These are phyloP conservation scores for Drosophila eohydei DNA, from an alignment of 2,888 invertebrate species.

Conservation along the genomic window DNA sequence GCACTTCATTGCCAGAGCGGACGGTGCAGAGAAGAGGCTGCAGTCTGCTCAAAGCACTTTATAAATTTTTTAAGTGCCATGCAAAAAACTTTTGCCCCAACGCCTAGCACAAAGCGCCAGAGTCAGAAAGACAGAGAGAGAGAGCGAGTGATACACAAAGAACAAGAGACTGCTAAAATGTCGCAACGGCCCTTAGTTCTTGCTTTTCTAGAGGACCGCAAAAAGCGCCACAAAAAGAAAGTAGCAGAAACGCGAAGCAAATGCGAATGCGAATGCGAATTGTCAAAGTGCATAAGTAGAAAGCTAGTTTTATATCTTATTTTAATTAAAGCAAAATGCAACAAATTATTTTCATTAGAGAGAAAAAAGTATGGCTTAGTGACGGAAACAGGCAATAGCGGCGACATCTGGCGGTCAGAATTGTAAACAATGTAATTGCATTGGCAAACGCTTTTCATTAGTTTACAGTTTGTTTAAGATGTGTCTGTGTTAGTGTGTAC, in stretches of 20 bases:
- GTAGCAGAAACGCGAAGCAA: constrained; percentile 17
- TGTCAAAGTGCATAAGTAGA: constrained; percentile 31
- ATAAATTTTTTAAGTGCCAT: constrained; percentile 74
- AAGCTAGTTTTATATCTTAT: constrained; percentile 12
- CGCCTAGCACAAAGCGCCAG: constrained; percentile 33
- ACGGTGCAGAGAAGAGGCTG: not conserved
- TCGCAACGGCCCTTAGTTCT: constrained; percentile 40
- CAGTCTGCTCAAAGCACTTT: constrained; percentile 74
- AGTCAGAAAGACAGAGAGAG: not conserved
- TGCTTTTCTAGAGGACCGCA: constrained; percentile 52
- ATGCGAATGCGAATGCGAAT: constrained; percentile 1
- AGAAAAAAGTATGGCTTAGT: not conserved
- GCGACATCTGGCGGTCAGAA: constrained; percentile 37
- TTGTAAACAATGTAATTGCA: constrained; percentile 48
- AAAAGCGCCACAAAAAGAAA: constrained; percentile 51
- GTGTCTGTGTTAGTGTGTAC: not conserved
- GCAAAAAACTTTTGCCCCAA: constrained; percentile 56
- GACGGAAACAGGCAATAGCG: constrained; percentile 22
- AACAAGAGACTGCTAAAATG: constrained; percentile 9
- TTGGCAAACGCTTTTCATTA: constrained; percentile 53
- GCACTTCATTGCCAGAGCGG: constrained; percentile 72
- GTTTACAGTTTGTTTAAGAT: constrained; percentile 42
- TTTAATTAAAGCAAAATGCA: constrained; percentile 31
- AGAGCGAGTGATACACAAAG: not conserved
- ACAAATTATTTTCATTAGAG: not conserved